Base-by-base conservation (phyloP, 2,888 invertebrate genomes). In the Lycocerus yunnanus region DNA sequence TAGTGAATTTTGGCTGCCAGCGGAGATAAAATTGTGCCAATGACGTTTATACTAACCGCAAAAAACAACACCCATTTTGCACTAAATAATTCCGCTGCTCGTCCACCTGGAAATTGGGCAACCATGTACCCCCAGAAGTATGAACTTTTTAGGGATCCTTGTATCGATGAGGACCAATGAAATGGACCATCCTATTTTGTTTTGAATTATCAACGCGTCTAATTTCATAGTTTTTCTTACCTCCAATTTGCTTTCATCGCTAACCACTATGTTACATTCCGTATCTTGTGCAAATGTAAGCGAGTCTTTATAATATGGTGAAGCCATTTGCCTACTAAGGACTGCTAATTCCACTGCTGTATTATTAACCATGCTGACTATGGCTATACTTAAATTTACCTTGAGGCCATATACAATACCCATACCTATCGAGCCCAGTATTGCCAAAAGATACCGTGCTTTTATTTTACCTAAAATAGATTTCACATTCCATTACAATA, bases 31-130 rank as follows among this genome's bases (percentile, higher is more conserved):
- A 96, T 83, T 0, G 95, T 94, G 83, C 94, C 92, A 8, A 93
- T 82, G 3, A 94, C 92, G 84, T 95, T 95, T 79, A 95, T 90
- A 58, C 91, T 87, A 10, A 95, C 93, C 1, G 95, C 93, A 84
- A 92, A 91, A 83, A 93, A 92, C 93, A 95, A 95, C 80, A 97
- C 92, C 93, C 95, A 95, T 88, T 95, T 96, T 2, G 96, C 97
- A 11, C 97, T 96, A 83, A 93, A 91, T 70, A 92, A 86, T 86
- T 96, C 96, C 0, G 97, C 94, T 74, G 96, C 87, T 69, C 93
- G 90, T 2, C 94, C 96, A 60, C 95, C 91, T 18, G 93, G 93
- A 72, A 94, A 85, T 86, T 96, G 93, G 0, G 95, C 94, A 0
- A 95, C 86, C 73, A 96, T 90, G 84, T 96, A 96, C 6, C 96